Base-by-base conservation (phyloP, 1,140 invertebrate genomes). In the Eupeodes corollae region DNA sequence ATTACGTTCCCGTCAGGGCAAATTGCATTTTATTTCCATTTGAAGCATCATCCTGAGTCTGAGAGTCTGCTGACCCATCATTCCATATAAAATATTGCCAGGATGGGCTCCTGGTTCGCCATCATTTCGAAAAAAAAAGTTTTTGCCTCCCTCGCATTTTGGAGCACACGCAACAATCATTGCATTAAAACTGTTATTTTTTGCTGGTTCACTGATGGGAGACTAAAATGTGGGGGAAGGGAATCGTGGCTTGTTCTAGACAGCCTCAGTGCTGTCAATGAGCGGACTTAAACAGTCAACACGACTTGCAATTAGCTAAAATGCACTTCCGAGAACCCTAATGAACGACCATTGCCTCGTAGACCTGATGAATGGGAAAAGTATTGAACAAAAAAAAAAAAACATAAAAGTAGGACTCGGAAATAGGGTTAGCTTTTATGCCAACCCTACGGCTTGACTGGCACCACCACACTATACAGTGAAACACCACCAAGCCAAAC, bases 21-120 rank as follows among this genome's bases (percentile, higher is more conserved):
- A 42, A 42, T 42, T 42, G 40, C 40, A 42, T 42, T 42, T 42
- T 42, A 42, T 42, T 42, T 42, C 18, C 40, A 21, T 42, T 42
- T 42, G 11, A 26, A 26, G 21, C 21, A 26, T 26, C 21, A 26
- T 26, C 21, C 21, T 26, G 21, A n/a, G n/a, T n/a, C n/a, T n/a
- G 40, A 18, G 40, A n/a, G 13, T 14, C 35, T 16, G 33, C 33
- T n/a, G 33, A 9, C 33, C 13, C 35, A 14, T n/a, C 35, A n/a
- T n/a, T n/a, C n/a, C n/a, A n/a, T n/a, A n/a, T n/a, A n/a, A n/a
- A n/a, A n/a, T n/a, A n/a, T n/a, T n/a, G n/a, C n/a, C n/a, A n/a
- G n/a, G n/a, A n/a, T n/a, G n/a, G n/a, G n/a, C n/a, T n/a, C n/a
- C n/a, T n/a, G n/a, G n/a, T n/a, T 26, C 21, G 21, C 21, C 21